Conservation (phyloP, 2,888 invertebrate species). For the Pasiphila rectangulata region DNA sequence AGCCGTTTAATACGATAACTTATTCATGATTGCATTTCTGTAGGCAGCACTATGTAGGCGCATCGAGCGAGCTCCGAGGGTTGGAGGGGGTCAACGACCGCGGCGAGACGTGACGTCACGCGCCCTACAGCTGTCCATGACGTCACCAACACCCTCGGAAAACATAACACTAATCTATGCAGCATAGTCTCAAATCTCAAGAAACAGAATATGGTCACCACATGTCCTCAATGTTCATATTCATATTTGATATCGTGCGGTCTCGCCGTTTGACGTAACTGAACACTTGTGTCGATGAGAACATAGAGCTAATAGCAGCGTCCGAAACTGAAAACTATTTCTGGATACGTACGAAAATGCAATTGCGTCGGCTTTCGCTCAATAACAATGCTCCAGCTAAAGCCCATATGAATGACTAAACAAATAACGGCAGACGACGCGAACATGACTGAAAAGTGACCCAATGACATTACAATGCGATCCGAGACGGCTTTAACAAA, state of each 20-base stretch:
- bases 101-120: constrained; percentile 71
- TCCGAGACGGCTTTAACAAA: constrained; percentile 26
- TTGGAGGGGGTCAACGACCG: constrained; percentile 70
- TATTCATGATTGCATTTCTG: constrained; percentile 63
- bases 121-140: constrained; percentile 78
- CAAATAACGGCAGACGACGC: not conserved
- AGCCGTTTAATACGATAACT: constrained; percentile 59
- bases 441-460: constrained; percentile 21
- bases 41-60: constrained; percentile 44
- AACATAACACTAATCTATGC: constrained; percentile 50
- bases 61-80: constrained; percentile 43
- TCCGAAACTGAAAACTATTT: constrained; percentile 3
- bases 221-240: constrained; percentile 60
- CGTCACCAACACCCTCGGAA: constrained; percentile 58
- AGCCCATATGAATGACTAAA: not conserved
- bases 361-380: not conserved
- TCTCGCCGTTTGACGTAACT: constrained; percentile 56
- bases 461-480: constrained; percentile 30
- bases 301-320: constrained; percentile 35
- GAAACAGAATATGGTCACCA: constrained; percentile 56
- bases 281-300: constrained; percentile 52
- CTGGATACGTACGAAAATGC: not conserved
- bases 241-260: constrained; percentile 62
- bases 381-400: not conserved
- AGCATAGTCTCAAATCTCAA: constrained; percentile 61